Base-by-base conservation (phyloP, 2,113 vertebrate species). In the Phylloscopus trochiloides region DNA sequence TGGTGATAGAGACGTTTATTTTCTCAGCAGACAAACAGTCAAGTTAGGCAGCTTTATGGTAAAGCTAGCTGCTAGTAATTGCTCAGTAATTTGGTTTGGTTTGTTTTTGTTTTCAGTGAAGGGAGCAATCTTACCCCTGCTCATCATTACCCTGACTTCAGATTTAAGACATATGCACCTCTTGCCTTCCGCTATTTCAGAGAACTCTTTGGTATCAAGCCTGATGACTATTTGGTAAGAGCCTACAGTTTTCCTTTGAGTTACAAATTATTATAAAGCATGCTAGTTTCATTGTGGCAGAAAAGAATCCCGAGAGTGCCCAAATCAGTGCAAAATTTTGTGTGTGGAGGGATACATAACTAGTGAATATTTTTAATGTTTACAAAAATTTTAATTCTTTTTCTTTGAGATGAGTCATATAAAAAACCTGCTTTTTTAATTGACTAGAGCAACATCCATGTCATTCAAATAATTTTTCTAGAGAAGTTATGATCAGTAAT, bases 161-260 rank as follows among this genome's bases (percentile, higher is more conserved):
- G 99, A 97, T 99, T 99, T 97, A 99, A 99, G 98, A 99, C 99
- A 0, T 99, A 99, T 14, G 99, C 99, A 70, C 99, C 99, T 4
- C 97, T 99, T 97, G 99, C 99, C 47, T 99, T 99, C 97, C 99
- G 99, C 32, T 99, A 99, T 97, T 99, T 99, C 98, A 97, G 99
- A 98, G 99, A 99, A 97, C 98, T 99, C 96, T 99, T 99, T 71
- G 99, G 99, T 92, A 99, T 99, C 98, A 99, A 99, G 97, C 99
- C 99, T 45, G 99, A 99, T 84, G 99, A 99, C 97, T 99, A 99
- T 98, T 98, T 99, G 99, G 99, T 99, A 98, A 99, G 98, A 96
- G 42, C 51, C 90, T 95, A 13, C 77, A 45, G 36, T 96, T 97
- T 96, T 93, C 51, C 82, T 92, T 77, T 83, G 38, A 88, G n/a